Base-by-base conservation (phyloP, 2,888 invertebrate genomes). In the Caenorhabditis sp. region DNA sequence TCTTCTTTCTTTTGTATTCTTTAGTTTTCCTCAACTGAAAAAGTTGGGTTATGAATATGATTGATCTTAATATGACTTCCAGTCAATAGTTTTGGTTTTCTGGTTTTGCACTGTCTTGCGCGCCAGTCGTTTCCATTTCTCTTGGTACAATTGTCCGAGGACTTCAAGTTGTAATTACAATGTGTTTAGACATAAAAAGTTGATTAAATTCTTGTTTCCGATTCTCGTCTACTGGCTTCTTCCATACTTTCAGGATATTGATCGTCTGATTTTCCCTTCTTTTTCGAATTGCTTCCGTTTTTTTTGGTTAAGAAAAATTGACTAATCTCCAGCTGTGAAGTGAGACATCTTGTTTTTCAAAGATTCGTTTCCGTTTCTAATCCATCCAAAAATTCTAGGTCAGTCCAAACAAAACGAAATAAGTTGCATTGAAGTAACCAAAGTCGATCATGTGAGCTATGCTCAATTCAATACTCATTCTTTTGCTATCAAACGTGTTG, bases 121-220 rank as follows among this genome's bases (percentile, higher is more conserved):
- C 44, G 44, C n/a, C 31, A 16, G 12, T 35, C 22, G 68, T 41
- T 35, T 31, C 49, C 26, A n/a, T 31, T 56, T 56, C 38, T 77
- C 69, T 63, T n/a, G 66, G 59, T 28, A 76, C 41, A 69, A 58
- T 66, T 64, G 63, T 58, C 66, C 64, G 49, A 72, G 54, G 24
- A 28, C 63, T 77, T 63, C 51, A 79, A 79, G 72, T 70, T 79
- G 58, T 75, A 68, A 75, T 75, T 75, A 75, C 58, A 75, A 66
- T 75, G 68, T 66, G 56, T 75, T 75, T 64, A 38, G 58, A 58
- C 58, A 28, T 69, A 38, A 77, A 77, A 77, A 70, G 77, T 70
- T 77, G 54, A 77, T 77, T 77, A 70, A 77, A 77, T 77, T 77
- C 70, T 69, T 77, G 59, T 69, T 47, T 77, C 69, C 69, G 76